Evolutionary conservation across 2,888 invertebrate species (phyloP).

Genomic region (Physocephala rufipes): DNA sequence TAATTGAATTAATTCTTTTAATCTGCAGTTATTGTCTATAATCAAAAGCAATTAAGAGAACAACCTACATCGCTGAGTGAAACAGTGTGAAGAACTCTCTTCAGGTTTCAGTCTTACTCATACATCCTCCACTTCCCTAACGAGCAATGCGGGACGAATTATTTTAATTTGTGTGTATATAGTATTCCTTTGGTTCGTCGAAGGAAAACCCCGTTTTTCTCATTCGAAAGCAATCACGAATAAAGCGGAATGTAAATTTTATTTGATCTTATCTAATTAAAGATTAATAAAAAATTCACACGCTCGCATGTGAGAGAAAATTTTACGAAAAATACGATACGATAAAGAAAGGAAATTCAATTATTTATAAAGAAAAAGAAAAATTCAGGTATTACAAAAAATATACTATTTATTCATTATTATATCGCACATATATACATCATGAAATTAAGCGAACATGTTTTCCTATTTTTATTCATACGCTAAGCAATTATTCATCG

Average conservation of each 20-base stretch:
- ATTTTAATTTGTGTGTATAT: conserved; percentile 4
- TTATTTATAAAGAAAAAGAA: not conserved
- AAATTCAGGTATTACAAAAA: not conserved
- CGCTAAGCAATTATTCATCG: too few species aligned
- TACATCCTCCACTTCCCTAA: not conserved
- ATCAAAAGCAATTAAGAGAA: conserved; percentile 25
- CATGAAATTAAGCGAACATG: not conserved
- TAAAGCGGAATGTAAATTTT: not conserved
- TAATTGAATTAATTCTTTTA: too few species aligned
- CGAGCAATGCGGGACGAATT: not conserved
- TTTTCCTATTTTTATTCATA: not conserved
- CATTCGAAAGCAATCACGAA: conserved; percentile 3
- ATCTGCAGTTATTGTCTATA: not conserved
- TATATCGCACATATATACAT: not conserved
- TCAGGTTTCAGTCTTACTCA: not conserved
- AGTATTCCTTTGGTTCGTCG: not conserved
- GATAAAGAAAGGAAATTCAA: not conserved
- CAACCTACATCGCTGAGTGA: conserved; percentile 12
- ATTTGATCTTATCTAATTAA: not conserved
- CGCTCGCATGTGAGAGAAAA: conserved; percentile 8
- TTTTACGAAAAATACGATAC: not conserved
- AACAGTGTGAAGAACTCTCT: not conserved
- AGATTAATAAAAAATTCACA: conserved; percentile 11
- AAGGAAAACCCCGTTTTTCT: conserved; percentile 16
- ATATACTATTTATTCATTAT: too few species aligned